A percentile compares a stretch with the other conserved stretches of the same genome.
These are phyloP conservation scores for Chloromyia formosa DNA, from an alignment of 2,888 invertebrate genomes.

Conservation along the genomic window DNA sequence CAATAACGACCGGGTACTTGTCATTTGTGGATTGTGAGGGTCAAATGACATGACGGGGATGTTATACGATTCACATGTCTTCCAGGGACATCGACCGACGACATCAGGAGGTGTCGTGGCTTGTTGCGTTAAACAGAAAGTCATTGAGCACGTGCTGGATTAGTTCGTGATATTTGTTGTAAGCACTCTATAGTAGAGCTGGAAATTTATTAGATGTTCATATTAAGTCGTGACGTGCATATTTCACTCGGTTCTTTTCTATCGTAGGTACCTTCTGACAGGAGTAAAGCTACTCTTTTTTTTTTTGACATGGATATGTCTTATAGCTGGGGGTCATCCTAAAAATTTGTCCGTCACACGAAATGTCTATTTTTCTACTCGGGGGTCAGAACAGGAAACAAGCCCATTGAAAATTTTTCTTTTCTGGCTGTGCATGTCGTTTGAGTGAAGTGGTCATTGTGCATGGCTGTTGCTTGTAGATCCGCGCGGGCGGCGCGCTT, in stretches of 20 bases:
- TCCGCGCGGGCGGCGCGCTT: too few species aligned
- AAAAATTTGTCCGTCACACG: too few species aligned
- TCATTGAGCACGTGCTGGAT: conserved; percentile 42
- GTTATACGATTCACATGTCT: background rate
- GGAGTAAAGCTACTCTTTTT: background rate
- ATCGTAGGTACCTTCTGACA: background rate
- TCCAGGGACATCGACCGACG: conserved; percentile 6
- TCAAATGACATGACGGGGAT: background rate
- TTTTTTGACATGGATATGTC: too few species aligned
- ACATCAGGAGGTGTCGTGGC: background rate
- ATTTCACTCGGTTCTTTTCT: conserved; percentile 28
- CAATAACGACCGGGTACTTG: conserved; percentile 41
- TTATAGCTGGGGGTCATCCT: too few species aligned
- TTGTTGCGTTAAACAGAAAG: conserved; percentile 39
- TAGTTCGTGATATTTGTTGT: conserved; percentile 38
- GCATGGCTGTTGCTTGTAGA: too few species aligned
- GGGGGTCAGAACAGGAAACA: too few species aligned
- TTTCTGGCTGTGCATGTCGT: too few species aligned
- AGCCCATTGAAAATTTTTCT: too few species aligned
- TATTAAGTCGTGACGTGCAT: conserved; percentile 45
- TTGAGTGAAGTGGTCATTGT: too few species aligned
- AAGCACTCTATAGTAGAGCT: conserved; percentile 25
- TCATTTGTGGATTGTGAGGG: conserved; percentile 21
- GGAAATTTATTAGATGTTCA: conserved; percentile 44
- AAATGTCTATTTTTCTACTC: too few species aligned